Base-by-base conservation (phyloP, 2,113 vertebrate genomes). In the Gallinago paraguaiae region DNA sequence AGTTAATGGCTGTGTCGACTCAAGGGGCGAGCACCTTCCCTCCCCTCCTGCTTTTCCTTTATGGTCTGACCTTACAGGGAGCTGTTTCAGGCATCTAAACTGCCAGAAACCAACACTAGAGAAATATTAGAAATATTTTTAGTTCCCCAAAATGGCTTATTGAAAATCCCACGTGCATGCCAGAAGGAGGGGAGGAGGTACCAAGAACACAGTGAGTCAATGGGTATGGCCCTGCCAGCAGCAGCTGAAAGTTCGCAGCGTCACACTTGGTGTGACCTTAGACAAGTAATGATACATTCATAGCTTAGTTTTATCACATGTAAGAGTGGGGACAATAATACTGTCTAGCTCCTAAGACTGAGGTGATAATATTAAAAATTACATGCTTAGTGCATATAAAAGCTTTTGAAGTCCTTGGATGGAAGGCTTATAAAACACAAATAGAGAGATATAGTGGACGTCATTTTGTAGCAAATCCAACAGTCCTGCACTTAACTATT, bases 181-280 rank as follows among this genome's bases (percentile, higher is more conserved):
- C 27, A 24, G 76, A 2, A 65, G 51, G 39, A 71, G 72, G 17
- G 67, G 19, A 17, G 57, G 4, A 3, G n/a, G 69, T 65, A 1
- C 18, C 2, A 60, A 25, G 30, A 4, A 3, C 33, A 1, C 11
- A 3, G 65, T 0, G 9, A 11, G 17, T 4, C 13, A 5, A 0
- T 4, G 59, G 60, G 14, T 12, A 14, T 6, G 5, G 54, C 17
- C 41, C 39, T 35, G 20, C 50, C 63, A 37, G 50, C 88, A 45
- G 68, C 33, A 53, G 71, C 65, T 60, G 51, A 25, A 37, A 60
- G 53, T 11, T 28, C 14, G 20, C 51, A 64, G 48, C 46, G 13
- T 45, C 54, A 4, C 25, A 0, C 20, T 33, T 3, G 5, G 11
- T 7, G 48, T 35, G 63, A 39, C 57, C 88, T 79, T 37, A 24